Conservation (phyloP, 2,113 vertebrate species). For the Hypomesus transpacificus region DNA sequence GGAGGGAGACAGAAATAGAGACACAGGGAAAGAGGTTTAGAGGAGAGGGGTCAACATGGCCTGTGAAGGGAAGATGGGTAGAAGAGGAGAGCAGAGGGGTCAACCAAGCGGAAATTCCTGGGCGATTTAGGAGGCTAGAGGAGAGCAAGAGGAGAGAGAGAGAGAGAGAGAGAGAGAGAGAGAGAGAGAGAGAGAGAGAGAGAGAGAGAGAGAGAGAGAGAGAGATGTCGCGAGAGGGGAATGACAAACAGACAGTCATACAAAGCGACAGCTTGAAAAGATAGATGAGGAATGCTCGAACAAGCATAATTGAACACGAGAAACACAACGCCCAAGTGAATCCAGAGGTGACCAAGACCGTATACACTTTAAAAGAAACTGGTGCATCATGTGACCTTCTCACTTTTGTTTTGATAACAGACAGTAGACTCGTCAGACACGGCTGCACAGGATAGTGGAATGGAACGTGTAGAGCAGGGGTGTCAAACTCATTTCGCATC, state of each 20-base stretch:
- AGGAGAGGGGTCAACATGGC: no score
- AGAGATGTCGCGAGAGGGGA: neutral
- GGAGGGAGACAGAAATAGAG: conserved; percentile 34
- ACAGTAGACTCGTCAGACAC: neutral
- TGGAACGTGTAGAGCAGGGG: neutral
- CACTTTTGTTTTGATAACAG: conserved; percentile 22
- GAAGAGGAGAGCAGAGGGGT: conserved; percentile 15
- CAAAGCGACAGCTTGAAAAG: conserved; percentile 35
- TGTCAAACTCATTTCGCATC: no score
- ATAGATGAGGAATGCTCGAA: conserved; percentile 3
- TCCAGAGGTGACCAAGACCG: conserved; percentile 1
- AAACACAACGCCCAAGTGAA: conserved; percentile 39
- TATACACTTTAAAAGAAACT: no score
- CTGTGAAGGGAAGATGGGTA: neutral
- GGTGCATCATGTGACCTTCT: no score
- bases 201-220: neutral
- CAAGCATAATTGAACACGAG: conserved; percentile 49
- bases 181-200: neutral
- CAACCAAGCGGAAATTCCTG: conserved; percentile 43
- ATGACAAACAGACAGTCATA: conserved; percentile 41
- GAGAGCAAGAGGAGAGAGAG: conserved; percentile 17
- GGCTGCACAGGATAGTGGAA: conserved; percentile 5
- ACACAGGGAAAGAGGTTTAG: conserved; percentile 17
- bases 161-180: neutral
- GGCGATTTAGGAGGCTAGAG: conserved; percentile 35